These are phyloP conservation scores for Diorhabda carinulata DNA, from an alignment of 1,140 invertebrate genomes.

Conservation along the genomic window DNA sequence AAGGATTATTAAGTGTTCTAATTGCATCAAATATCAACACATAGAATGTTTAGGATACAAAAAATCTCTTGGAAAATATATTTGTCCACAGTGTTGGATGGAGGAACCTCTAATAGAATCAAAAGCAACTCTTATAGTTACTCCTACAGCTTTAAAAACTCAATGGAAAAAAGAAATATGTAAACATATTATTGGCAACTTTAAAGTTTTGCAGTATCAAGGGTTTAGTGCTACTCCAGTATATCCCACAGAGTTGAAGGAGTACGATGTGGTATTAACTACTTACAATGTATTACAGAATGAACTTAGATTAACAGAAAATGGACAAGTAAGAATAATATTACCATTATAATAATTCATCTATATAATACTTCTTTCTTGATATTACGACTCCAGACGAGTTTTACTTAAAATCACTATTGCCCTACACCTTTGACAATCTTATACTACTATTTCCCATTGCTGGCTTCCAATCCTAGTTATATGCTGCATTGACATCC, in stretches of 20 bases:
- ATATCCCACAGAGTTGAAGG: slow-evolving; percentile 60
- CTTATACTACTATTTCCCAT: no score
- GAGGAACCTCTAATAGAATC: slow-evolving; percentile 52
- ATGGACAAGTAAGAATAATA: slow-evolving; percentile 26
- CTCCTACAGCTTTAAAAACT: slow-evolving; percentile 61
- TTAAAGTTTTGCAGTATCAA: slow-evolving; percentile 59
- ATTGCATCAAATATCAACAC: slow-evolving; percentile 61
- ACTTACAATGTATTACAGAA: slow-evolving; percentile 63
- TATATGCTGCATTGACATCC: no score
- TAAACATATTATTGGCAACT: slow-evolving; percentile 57
- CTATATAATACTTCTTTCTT: neutral
- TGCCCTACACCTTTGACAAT: no score
- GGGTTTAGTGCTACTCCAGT: slow-evolving; percentile 57
- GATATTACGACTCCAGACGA: neutral
- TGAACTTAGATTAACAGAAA: slow-evolving; percentile 55
- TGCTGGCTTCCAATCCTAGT: no score
- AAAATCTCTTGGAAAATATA: slow-evolving; percentile 47
- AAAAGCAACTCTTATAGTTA: slow-evolving; percentile 69
- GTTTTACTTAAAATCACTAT: no score
- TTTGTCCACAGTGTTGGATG: slow-evolving; percentile 64
- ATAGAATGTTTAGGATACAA: slow-evolving; percentile 56
- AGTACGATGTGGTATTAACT: slow-evolving; percentile 72
- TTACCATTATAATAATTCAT: neutral
- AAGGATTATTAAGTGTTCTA: slow-evolving; percentile 50
- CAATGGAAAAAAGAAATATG: slow-evolving; percentile 76